Conservation (phyloP, 2,113 vertebrate species). For the Microcebus ravelobensis region DNA sequence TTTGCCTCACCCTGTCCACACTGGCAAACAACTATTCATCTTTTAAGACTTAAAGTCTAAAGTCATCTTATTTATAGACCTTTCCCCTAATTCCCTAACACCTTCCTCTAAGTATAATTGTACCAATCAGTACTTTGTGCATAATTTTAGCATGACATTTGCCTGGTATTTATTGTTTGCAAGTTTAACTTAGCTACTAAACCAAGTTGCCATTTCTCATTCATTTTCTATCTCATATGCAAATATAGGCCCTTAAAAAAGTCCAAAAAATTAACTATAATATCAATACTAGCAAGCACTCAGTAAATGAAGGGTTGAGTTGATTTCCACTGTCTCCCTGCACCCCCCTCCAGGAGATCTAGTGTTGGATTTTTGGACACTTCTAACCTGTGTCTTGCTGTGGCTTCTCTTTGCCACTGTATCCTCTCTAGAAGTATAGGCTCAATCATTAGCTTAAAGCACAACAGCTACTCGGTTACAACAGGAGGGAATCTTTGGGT, state of each 20-base stretch:
- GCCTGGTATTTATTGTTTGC: neutral
- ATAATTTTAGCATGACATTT: neutral
- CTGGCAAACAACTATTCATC: neutral
- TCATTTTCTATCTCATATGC: neutral
- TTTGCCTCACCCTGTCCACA: neutral
- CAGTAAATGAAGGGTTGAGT: neutral
- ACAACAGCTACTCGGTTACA: neutral
- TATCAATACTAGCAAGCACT: neutral
- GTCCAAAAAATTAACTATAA: neutral
- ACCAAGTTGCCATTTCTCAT: neutral
- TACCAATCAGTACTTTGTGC: neutral
- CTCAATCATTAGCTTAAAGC: neutral
- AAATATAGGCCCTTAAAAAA: neutral
- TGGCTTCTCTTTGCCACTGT: neutral
- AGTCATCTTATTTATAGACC: neutral
- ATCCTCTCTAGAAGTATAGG: neutral
- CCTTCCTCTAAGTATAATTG: neutral
- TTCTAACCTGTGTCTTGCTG: neutral
- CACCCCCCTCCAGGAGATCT: neutral
- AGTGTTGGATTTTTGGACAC: neutral
- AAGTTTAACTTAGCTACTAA: slow-evolving; percentile 39
- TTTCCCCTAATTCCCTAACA: neutral
- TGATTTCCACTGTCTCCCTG: neutral
- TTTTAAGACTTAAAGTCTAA: neutral
- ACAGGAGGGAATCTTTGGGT: neutral